A percentile compares a stretch with the other conserved stretches of the same genome.
Conservation (phyloP, 2,113 vertebrate genomes). For the Nothocercus julius region DNA sequence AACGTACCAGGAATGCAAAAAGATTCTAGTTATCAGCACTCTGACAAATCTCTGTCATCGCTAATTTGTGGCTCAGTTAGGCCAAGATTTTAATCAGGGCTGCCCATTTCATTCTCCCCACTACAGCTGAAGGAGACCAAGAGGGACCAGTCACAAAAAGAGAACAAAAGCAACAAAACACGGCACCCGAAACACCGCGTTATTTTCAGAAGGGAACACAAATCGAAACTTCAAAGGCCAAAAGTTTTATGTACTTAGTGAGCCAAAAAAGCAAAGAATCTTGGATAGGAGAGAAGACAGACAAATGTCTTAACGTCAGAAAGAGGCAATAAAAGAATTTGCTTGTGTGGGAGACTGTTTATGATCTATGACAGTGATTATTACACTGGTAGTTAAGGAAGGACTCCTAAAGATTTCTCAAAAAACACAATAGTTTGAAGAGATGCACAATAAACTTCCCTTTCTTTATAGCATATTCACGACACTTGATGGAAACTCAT, state of each 20-base stretch:
- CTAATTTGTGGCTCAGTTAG: conserved; percentile 50
- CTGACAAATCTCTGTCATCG: conserved; percentile 30
- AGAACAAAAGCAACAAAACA: conserved; percentile 19
- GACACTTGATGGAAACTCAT: neutral
- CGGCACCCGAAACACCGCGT: neutral
- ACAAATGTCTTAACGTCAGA: conserved; percentile 21
- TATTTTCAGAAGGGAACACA: conserved; percentile 14
- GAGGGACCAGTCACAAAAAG: conserved; percentile 7
- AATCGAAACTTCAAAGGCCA: conserved; percentile 24
- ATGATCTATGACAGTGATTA: neutral
- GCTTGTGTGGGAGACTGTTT: neutral
- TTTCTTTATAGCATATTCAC: neutral
- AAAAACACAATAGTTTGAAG: neutral
- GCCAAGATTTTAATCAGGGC: conserved; percentile 29
- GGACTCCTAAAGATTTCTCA: neutral
- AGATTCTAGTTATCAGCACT: neutral
- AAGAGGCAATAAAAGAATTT: neutral
- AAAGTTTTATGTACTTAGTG: neutral
- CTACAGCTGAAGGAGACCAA: conserved; percentile 7
- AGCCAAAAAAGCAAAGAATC: conserved; percentile 1
- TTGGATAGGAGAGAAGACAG: neutral
- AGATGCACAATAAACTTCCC: neutral
- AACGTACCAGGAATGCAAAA: neutral
- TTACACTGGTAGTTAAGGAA: conserved; percentile 14
- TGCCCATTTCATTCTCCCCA: conserved; percentile 30